These are phyloP conservation scores for Seriola rivoliana DNA, from an alignment of 2,113 vertebrate genomes.

Conservation along the genomic window DNA sequence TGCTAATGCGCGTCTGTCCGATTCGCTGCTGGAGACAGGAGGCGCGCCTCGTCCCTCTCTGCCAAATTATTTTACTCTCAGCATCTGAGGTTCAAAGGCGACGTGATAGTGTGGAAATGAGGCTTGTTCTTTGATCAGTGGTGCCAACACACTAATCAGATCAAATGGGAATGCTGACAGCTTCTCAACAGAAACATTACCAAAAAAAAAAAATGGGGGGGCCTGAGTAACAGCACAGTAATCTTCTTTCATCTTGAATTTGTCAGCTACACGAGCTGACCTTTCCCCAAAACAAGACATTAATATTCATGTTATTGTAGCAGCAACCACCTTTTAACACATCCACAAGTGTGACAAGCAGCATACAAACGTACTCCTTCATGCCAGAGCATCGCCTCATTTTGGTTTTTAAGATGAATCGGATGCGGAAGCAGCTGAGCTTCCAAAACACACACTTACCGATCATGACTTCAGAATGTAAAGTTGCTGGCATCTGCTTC, in stretches of 20 bases:
- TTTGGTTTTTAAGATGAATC: slow-evolving; percentile 1
- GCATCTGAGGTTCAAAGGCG: slow-evolving; percentile 56
- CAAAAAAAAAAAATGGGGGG: neutral
- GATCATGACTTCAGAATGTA: neutral
- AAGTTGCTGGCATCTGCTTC: slow-evolving; percentile 7
- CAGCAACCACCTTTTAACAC: slow-evolving; percentile 13
- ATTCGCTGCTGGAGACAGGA: slow-evolving; percentile 5
- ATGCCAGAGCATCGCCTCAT: neutral
- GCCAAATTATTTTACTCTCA: slow-evolving; percentile 58
- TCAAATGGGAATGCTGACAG: slow-evolving; percentile 59
- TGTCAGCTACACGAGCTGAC: slow-evolving; percentile 3
- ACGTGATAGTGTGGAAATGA: slow-evolving; percentile 60
- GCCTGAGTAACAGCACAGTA: neutral
- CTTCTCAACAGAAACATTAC: slow-evolving; percentile 43
- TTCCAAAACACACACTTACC: neutral
- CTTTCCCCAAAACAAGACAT: slow-evolving; percentile 33
- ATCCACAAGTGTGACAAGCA: neutral
- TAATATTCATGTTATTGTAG: slow-evolving; percentile 1
- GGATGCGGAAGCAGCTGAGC: neutral
- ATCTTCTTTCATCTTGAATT: slow-evolving; percentile 60
- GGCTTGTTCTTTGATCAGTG: slow-evolving; percentile 65
- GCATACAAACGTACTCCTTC: slow-evolving; percentile 4
- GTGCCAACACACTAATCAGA: slow-evolving; percentile 49
- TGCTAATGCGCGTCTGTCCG: slow-evolving; percentile 4
- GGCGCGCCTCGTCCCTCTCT: neutral